Evolutionary conservation across 2,797 vertebrate genomes (phyloP).

Genomic region (Taenioides sp.): DNA sequence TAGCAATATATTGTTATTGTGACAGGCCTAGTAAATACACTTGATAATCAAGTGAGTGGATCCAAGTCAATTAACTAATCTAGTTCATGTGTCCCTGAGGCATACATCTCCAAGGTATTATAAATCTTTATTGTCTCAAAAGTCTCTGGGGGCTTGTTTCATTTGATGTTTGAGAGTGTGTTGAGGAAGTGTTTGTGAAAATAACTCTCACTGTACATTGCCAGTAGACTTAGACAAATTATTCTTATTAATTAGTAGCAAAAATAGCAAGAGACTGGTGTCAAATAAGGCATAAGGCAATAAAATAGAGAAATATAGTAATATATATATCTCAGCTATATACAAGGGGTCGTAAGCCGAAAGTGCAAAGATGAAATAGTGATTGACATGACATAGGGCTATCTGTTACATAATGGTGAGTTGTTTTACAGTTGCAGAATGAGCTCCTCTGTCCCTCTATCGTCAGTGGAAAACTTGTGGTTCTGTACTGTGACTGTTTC

Average conservation of each 20-base stretch:
- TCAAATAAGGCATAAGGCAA: no score
- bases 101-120: neutral
- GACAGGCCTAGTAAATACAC: neutral
- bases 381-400: no score
- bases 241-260: no score
- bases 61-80: neutral
- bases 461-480: slow-evolving; percentile 24
- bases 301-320: no score
- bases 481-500: slow-evolving; percentile 33
- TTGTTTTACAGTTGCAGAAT: no score
- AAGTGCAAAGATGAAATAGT: no score
- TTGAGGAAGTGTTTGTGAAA: neutral
- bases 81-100: neutral
- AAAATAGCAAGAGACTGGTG: no score
- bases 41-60: neutral
- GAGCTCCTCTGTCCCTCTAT: neutral
- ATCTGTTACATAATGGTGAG: no score
- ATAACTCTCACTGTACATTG: neutral
- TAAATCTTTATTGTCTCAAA: neutral
- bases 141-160: neutral
- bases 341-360: no score
- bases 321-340: no score
- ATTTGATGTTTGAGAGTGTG: neutral
- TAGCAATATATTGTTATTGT: no score
- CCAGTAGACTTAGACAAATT: no score